A percentile compares a stretch with the other conserved stretches of the same genome.
phyloP scores from a whole-genome alignment of 2,888 invertebrate genomes.

The Lymantria dispar region DNA sequence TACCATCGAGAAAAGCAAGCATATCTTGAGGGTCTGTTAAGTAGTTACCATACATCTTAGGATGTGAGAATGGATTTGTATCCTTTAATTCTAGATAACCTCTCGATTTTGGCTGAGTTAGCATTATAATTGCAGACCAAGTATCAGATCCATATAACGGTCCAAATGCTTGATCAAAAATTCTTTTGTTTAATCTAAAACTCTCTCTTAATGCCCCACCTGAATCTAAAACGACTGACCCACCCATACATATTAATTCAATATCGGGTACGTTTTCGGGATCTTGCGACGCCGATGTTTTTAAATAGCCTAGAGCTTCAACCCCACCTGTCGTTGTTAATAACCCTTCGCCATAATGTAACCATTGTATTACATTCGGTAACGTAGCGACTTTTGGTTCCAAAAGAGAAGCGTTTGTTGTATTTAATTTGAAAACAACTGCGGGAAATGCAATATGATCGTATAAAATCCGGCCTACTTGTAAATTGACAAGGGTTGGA shows the following conservation, averaged over 20 bases:
- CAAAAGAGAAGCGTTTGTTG: constrained; percentile 66
- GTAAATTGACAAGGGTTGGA: constrained; percentile 84
- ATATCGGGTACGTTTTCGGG: constrained; percentile 84
- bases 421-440: constrained; percentile 67
- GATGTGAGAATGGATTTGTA: constrained; percentile 88
- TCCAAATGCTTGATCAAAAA: constrained; percentile 81
- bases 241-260: constrained; percentile 84
- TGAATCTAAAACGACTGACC: constrained; percentile 84
- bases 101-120: constrained; percentile 88
- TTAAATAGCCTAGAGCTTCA: constrained; percentile 85
- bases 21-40: constrained; percentile 85
- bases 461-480: constrained; percentile 85
- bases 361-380: constrained; percentile 67
- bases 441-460: constrained; percentile 84
- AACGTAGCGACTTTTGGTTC: constrained; percentile 68
- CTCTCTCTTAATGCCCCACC: constrained; percentile 77
- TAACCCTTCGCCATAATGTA: constrained; percentile 79
- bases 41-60: constrained; percentile 91
- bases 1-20: constrained; percentile 81
- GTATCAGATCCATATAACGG: constrained; percentile 81
- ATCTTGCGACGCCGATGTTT: constrained; percentile 79
- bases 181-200: constrained; percentile 81
- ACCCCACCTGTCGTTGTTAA: constrained; percentile 84
- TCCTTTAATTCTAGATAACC: constrained; percentile 87
- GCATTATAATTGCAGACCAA: constrained; percentile 86